Base-by-base conservation (phyloP, 2,888 invertebrate genomes). In the Ctenicera cuprea region DNA sequence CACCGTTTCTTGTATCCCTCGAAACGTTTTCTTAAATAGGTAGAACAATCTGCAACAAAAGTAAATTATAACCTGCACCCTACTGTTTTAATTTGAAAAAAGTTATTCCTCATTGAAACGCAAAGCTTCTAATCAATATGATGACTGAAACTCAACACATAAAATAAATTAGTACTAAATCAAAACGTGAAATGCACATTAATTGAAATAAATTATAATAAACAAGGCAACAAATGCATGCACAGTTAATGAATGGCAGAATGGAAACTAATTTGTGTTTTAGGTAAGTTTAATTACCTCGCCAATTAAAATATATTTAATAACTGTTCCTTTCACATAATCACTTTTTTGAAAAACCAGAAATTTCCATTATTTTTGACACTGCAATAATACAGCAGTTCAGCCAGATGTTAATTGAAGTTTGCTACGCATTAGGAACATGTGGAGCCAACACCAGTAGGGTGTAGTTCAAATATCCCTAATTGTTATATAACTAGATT, bases 151-250 rank as follows among this genome's bases (percentile, higher is more conserved):
- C 22, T 12, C 0, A 4, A 30, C 45, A 16, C 33, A 72, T 68
- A 48, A 33, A 52, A 72, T 67, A 67, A 54, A 67, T 41, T 62
- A 68, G 43, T 37, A 11, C 57, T 11, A 45, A 73, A 73, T 48
- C 69, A 54, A 50, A 76, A 80, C 78, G 79, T 81, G 80, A 76
- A 78, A 79, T 76, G 79, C 76, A 80, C 77, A 78, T 76, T 77
- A 79, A 80, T 80, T 78, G 77, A 76, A 20, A 37, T 62, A 57
- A 37, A 57, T 57, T 57, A n/a, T n/a, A 57, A 57, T 57, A 57
- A 69, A 48, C 45, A 45, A 26, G n/a, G 12, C 26, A 45, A 37
- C 43, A 38, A 65, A 30, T 30, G 26, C 18, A 26, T 12, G n/a
- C 30, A 37, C 22, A 14, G 12, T 30, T 33, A 64, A 37, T 65